Evolutionary conservation across 1,140 invertebrate species (phyloP).

Genomic region (Habropoda laboriosa): DNA sequence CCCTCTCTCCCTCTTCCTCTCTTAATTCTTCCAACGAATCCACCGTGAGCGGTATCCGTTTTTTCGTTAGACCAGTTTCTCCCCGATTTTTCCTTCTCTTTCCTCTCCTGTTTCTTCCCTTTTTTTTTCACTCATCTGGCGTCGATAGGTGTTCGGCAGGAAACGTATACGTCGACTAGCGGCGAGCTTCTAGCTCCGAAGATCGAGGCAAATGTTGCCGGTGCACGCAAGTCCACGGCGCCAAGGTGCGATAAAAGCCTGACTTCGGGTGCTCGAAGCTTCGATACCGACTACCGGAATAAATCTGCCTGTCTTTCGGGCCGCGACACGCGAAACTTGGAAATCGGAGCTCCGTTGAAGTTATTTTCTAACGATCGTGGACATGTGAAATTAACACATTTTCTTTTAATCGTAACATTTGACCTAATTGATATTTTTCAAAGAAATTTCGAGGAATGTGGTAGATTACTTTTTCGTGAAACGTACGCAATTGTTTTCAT

Average conservation of each 20-base stretch:
- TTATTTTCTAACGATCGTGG: too few species aligned
- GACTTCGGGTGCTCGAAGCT: background rate
- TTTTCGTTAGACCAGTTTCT: background rate
- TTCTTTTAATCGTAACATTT: too few species aligned
- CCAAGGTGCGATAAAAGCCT: conserved; percentile 39
- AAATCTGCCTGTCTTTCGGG: background rate
- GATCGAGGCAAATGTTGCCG: conserved; percentile 32
- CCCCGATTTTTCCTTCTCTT: background rate
- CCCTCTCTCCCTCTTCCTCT: background rate
- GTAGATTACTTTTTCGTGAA: too few species aligned
- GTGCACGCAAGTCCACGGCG: conserved; percentile 46
- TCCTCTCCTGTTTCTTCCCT: too few species aligned
- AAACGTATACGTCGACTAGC: conserved; percentile 9
- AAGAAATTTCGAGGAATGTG: too few species aligned
- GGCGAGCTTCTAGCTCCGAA: background rate
- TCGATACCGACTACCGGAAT: background rate
- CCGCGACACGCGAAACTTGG: background rate
- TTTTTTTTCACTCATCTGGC: background rate
- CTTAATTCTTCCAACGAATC: background rate
- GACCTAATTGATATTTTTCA: too few species aligned
- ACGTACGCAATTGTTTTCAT: too few species aligned
- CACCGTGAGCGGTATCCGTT: background rate
- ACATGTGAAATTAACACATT: background rate
- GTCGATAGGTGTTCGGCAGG: conserved; percentile 25
- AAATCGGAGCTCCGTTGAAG: background rate